Base-by-base conservation (phyloP, 2,888 invertebrate species). In the Luffia ferchaultella region DNA sequence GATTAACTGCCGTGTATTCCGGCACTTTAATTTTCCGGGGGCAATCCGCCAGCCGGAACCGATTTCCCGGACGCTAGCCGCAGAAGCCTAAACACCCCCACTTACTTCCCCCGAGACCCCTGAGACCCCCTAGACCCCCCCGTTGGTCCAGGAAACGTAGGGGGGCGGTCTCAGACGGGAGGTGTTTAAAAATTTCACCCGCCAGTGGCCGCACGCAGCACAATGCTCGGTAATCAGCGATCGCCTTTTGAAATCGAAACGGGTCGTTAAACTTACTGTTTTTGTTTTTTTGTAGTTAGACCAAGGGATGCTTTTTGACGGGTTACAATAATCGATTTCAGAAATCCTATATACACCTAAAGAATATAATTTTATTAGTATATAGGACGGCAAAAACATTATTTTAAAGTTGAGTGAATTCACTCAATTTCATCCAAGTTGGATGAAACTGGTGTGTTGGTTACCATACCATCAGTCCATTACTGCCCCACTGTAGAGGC, bases 191-290 rank as follows among this genome's bases (percentile, higher is more conserved):
- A 54, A 54, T 54, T 54, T 54, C 52, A 54, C 50, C 50, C 52
- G 40, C 46, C 52, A 47, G 50, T 55, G 54, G 44, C 30, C 45
- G 42, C 19, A 49, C 20, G 49, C 20, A 46, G 41, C 48, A 55
- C 55, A 55, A 55, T 55, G 52, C 54, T 50, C 50, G 52, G 54
- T 50, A 55, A 82, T 82, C 78, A 79, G 66, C 72, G 75, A 82
- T 82, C 70, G 77, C 76, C 76, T 76, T 80, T 79, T 80, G 82
- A 76, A 79, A 82, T 79, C 70, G 76, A 80, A 75, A 77, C 79
- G 76, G 54, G 67, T 74, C 67, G 71, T 75, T 78, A 69, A 67
- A 67, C 70, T 50, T 53, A 50, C 50, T 48, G 48, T 67, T 70
- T 69, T 68, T 67, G 30, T 12, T 30, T 30, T 30, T 3, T 3